Conservation (phyloP, 1,140 invertebrate genomes). For the Thaumatotibia leucotreta region DNA sequence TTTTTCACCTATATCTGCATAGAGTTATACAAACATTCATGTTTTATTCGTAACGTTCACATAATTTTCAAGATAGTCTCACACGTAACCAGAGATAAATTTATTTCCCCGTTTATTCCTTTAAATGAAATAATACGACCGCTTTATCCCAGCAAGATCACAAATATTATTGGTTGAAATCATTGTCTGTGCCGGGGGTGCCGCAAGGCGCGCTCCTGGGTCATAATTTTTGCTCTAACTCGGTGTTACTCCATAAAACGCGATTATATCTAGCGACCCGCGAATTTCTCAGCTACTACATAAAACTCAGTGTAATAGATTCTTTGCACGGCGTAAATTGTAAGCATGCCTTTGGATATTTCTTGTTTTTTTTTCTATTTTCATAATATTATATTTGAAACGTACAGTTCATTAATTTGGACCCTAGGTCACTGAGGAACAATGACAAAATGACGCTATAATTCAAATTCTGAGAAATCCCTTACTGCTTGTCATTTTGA, state of each 20-base stretch:
- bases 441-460: too few relatives aligned
- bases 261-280: constrained; percentile 69
- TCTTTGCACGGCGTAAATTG: constrained; percentile 50
- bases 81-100: background rate
- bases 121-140: constrained; percentile 51
- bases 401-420: too few relatives aligned
- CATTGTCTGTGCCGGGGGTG: constrained; percentile 57
- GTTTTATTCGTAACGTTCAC: background rate
- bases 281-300: constrained; percentile 55
- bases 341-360: constrained; percentile 25
- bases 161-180: constrained; percentile 66
- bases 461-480: too few relatives aligned
- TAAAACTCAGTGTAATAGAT: constrained; percentile 65
- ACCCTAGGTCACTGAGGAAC: too few relatives aligned
- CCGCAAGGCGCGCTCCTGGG: constrained; percentile 54
- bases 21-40: too few relatives aligned
- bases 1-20: too few relatives aligned
- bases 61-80: background rate
- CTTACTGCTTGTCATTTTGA: too few relatives aligned
- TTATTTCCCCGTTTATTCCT: background rate
- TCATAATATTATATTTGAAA: too few relatives aligned
- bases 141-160: constrained; percentile 55
- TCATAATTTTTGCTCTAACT: constrained; percentile 73
- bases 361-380: too few relatives aligned
- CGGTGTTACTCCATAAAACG: constrained; percentile 71